Percentiles rank a stretch among this genome's conserved stretches.
Evolutionary conservation across 2,113 vertebrate species (phyloP).

Genomic region (Zosterops pallidus): DNA sequence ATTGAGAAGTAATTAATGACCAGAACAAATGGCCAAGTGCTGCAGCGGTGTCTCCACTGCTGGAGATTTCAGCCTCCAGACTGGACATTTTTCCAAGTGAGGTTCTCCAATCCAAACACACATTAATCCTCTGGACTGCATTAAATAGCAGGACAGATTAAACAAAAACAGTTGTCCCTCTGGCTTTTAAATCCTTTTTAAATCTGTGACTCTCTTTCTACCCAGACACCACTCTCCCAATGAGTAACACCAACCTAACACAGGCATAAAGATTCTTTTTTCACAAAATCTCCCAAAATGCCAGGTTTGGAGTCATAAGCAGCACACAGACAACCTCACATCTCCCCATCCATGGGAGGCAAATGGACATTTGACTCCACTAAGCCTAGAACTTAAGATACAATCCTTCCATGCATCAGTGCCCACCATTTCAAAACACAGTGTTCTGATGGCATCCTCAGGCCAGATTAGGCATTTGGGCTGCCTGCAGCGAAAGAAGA

Average conservation of each 20-base stretch:
- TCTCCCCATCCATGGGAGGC: not conserved
- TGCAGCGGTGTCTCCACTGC: not conserved
- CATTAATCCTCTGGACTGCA: not conserved
- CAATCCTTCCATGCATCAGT: not conserved
- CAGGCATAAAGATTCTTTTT: not conserved
- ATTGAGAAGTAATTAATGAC: not conserved
- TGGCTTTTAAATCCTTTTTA: not conserved
- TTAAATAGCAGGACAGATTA: not conserved
- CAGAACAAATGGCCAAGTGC: not conserved
- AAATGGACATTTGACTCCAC: not conserved
- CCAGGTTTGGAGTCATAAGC: not conserved
- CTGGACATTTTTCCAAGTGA: not conserved
- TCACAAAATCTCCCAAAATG: not conserved
- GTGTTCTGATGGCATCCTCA: not conserved
- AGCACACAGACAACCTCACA: rapidly evolving
- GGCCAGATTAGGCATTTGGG: not conserved
- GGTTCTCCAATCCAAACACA: not conserved
- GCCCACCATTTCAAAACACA: not conserved
- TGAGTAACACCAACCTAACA: not conserved
- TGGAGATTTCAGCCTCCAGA: not conserved
- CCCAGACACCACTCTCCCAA: not conserved
- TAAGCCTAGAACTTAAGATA: not conserved
- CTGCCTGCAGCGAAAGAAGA: not conserved
- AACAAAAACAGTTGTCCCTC: not conserved
- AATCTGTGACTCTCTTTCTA: not conserved